phyloP scores from a whole-genome alignment of 2,888 invertebrate species.

The Drosophila mimetica region DNA sequence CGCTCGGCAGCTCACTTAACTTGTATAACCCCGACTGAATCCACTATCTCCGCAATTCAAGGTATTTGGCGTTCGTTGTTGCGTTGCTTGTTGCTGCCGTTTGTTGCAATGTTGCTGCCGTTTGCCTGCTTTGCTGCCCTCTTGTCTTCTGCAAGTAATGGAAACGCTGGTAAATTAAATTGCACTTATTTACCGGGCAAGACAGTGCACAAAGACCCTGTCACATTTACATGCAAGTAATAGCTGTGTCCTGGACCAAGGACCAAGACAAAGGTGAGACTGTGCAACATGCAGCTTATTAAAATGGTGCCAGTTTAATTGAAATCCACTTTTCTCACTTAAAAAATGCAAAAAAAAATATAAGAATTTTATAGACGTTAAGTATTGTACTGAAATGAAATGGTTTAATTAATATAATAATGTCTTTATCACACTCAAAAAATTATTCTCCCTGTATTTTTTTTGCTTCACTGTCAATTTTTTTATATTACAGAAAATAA shows the following conservation, averaged over 20 bases:
- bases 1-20: conserved; percentile 59
- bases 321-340: background rate
- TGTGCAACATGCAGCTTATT: conserved; percentile 25
- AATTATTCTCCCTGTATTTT: too few relatives aligned
- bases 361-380: too few relatives aligned
- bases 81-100: conserved; percentile 65
- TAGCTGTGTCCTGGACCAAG: conserved; percentile 18
- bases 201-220: conserved; percentile 34
- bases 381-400: too few relatives aligned
- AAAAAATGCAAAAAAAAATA: too few relatives aligned
- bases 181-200: conserved; percentile 40
- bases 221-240: conserved; percentile 41
- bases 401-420: too few relatives aligned
- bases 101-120: conserved; percentile 37
- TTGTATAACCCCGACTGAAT: conserved; percentile 11
- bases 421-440: too few relatives aligned
- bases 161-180: conserved; percentile 36
- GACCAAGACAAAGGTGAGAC: conserved; percentile 13
- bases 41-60: conserved; percentile 71
- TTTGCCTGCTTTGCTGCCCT: conserved; percentile 41
- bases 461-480: too few relatives aligned
- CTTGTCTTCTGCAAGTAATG: conserved; percentile 51
- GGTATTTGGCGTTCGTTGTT: conserved; percentile 84
- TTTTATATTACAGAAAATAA: too few relatives aligned
- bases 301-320: conserved; percentile 3